Conservation (phyloP, 2,888 invertebrate genomes). For the Parnassius orleans region DNA sequence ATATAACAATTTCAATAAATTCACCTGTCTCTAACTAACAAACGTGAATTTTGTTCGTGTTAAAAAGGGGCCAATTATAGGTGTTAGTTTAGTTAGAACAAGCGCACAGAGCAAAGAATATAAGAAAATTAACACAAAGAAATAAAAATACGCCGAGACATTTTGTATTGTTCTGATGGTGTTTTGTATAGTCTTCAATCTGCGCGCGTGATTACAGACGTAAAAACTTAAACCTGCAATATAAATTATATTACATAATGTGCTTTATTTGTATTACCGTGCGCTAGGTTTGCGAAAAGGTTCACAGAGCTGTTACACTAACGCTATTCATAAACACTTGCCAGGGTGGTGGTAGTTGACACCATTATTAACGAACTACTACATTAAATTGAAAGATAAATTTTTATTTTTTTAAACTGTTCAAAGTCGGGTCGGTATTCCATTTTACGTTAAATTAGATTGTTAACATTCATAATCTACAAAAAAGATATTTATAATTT, state of each 20-base stretch:
- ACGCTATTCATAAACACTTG: too few species aligned
- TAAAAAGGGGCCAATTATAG: slow-evolving; percentile 10
- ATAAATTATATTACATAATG: slow-evolving; percentile 21
- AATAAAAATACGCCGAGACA: slow-evolving; percentile 10
- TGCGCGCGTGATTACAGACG: slow-evolving; percentile 25
- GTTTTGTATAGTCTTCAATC: slow-evolving; percentile 18
- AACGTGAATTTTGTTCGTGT: slow-evolving; percentile 8
- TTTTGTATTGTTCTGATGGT: slow-evolving; percentile 13
- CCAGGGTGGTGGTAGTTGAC: too few species aligned
- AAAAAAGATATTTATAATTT: too few species aligned
- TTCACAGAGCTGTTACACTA: neutral
- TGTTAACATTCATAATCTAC: too few species aligned
- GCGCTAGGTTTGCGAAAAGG: neutral
- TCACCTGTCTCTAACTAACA: slow-evolving; percentile 25
- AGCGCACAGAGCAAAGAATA: slow-evolving; percentile 27
- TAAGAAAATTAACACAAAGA: slow-evolving; percentile 7
- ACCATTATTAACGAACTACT: too few species aligned
- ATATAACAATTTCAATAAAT: slow-evolving; percentile 11
- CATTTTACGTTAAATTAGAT: too few species aligned
- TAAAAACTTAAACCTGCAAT: slow-evolving; percentile 27
- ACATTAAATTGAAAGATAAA: too few species aligned
- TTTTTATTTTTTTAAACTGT: too few species aligned
- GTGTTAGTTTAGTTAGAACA: slow-evolving; percentile 26
- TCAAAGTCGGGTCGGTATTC: too few species aligned
- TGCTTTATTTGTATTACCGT: slow-evolving; percentile 1